A percentile compares a stretch with the other conserved stretches of the same genome.
Evolutionary conservation across 2,888 invertebrate genomes (phyloP).

Genomic region (Dione vanillae): DNA sequence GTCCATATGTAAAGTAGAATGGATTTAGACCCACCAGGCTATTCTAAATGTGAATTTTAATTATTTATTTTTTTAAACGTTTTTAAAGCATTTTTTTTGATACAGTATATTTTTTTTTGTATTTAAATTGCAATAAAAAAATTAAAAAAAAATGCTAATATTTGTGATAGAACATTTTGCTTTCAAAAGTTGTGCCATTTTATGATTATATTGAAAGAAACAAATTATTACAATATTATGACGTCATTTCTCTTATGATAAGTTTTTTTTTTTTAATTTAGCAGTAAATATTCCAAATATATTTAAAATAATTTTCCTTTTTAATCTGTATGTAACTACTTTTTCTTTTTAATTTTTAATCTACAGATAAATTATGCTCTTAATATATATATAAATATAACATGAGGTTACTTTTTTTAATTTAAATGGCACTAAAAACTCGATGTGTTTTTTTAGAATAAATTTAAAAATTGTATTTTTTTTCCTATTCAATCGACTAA

Average conservation of each 20-base stretch:
- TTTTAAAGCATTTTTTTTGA: slow-evolving; percentile 23
- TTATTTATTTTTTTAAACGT: slow-evolving; percentile 7
- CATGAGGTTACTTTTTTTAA: not conserved
- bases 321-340: not conserved
- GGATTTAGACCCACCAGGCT: slow-evolving; percentile 16
- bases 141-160: not conserved
- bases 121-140: slow-evolving; percentile 16
- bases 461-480: not conserved
- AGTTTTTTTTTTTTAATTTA: not conserved
- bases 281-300: no score
- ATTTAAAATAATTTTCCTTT: not conserved
- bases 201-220: slow-evolving; percentile 11
- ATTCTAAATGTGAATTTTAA: slow-evolving; percentile 8
- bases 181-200: slow-evolving; percentile 26
- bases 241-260: not conserved
- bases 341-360: no score
- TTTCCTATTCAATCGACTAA: not conserved
- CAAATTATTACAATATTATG: not conserved
- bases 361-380: no score
- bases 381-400: no score
- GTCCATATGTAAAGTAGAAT: slow-evolving; percentile 5
- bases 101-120: slow-evolving; percentile 2
- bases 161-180: slow-evolving; percentile 10
- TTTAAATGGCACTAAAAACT: not conserved
- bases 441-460: not conserved